Evolutionary conservation across 2,888 invertebrate species (phyloP), one percentile per base, ranked within the genome.

Genomic region (Pachliopta kotzebuea): DNA sequence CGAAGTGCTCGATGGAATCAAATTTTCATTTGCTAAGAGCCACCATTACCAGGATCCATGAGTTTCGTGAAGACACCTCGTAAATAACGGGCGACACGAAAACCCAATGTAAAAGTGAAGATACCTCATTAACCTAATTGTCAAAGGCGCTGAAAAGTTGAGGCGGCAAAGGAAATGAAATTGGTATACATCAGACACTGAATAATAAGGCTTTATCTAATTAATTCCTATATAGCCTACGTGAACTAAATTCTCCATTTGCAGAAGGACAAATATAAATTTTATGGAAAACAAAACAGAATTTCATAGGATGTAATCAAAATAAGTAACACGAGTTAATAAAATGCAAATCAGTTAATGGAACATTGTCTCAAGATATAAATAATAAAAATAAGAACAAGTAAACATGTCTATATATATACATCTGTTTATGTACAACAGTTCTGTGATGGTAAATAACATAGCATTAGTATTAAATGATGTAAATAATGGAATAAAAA

Each of bases 1-100:
- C 74, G 80, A 79, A 85, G 79, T 83, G 84, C 83, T 74, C 84
- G 82, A 77, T 88, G 85, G 87, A 86, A 87, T 84, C 74, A 78
- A 82, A 78, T 84, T 85, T 86, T 86, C 82, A 86, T 88, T 88
- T 80, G 82, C 83, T 84, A 87, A 88, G 82, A 85, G 86, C 81
- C 66, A 67, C 78, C 75, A 80, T 83, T 83, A 80, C 74, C 69
- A 71, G 76, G 76, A 78, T 78, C 79, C 78, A 73, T 70, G 73
- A 59, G 54, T 79, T 76, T 74, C 78, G 74, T 80, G 80, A 77
- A 79, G 74, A 68, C 65, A 70, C 70, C 68, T 74, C 74, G 76
- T 80, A 77, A 79, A 83, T 73, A 63, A 57, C 62, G 60, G 57
- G 64, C 66, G 67, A 66, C 67, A 63, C 64, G 61, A 70, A 71